Base-by-base conservation (phyloP, 2,797 vertebrate genomes). In the Gobionotothen gibberifrons region DNA sequence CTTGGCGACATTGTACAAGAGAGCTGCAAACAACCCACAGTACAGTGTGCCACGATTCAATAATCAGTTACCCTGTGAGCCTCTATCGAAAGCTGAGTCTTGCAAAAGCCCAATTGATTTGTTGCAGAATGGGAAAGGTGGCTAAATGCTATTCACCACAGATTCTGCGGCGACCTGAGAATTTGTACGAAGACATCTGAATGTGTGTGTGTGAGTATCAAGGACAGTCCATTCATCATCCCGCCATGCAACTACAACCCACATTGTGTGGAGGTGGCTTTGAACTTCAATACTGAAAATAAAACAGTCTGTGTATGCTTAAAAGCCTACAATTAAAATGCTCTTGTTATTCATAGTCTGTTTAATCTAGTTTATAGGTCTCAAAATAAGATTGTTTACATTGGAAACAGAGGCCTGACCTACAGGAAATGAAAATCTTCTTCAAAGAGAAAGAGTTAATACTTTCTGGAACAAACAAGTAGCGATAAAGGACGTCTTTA, bases 21-120 rank as follows among this genome's bases (percentile, higher is more conserved):
- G 72, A 76, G 66, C 71, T n/a, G 46, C 83, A 85, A 85, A 85
- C 78, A 86, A 66, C 53, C 84, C 48, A 67, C 79, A 53, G 52
- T 82, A 85, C 77, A 85, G 82, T 61, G 58, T 55, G 84, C 83
- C 83, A 83, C 77, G 48, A 89, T 79, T 87, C 92, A 88, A 83
- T 88, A 87, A 87, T 89, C 89, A 85, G 83, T 82, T 89, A 79
- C 74, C 85, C 78, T 61, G 79, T 69, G 68, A 78, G 83, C 76
- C 55, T 69, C 81, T 79, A 85, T 86, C 85, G 87, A 87, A 87
- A 69, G 87, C 87, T 85, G 85, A 86, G 80, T 82, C 87, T 83
- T 84, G 86, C 84, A 92, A 85, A 85, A 89, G 84, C 74, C 72
- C 84, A 70, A 92, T 90, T 92, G 91, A 92, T 91, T 90, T 86